Evolutionary conservation across 2,113 vertebrate species (phyloP), one percentile per base, ranked within the genome.

Genomic region (Phylloscopus trochiloides): DNA sequence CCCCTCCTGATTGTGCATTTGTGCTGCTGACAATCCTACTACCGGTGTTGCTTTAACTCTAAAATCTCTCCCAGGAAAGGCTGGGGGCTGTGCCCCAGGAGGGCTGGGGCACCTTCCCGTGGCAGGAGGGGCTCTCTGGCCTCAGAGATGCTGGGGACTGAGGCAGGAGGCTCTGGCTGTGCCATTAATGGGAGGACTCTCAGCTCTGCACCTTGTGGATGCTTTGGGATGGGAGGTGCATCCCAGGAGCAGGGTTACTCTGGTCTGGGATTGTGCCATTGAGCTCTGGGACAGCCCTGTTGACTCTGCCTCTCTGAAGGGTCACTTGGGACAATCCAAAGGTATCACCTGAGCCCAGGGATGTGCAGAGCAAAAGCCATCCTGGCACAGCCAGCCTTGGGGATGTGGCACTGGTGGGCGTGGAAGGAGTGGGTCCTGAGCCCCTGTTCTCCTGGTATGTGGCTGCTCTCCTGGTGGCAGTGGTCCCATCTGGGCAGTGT

Each of bases 1-100:
- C 96, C 94, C 94, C 94, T 96, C 75, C 78, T 88, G 93, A 81
- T 91, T 93, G 87, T 97, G 87, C 93, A 80, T 96, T 94, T 90
- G 61, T 92, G 95, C 93, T 72, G 72, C 88, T 94, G 94, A 88
- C 89, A 84, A 85, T 92, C 81, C 90, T 51, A 67, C 93, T 95
- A 59, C 86, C 90, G 85, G 92, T 90, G 59, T 58, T 66, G 74
- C 93, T 95, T 94, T 92, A 94, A 93, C 92, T 91, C 92, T 61
- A 20, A 73, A 86, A 61, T 58, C 21, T 84, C 63, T 90, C 92
- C 88, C 55, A 34, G 92, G 80, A 96, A 83, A n/a, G 86, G 29
- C 42, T 1, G 4, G 38, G 65, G n/a, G 8, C 58, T 42, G 73
- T 89, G 50, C 28, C 58, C 51, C 0, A 0, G 31, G 21, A 36